Base-by-base conservation (phyloP, 2,888 invertebrate species). In the Athetis lepigone region DNA sequence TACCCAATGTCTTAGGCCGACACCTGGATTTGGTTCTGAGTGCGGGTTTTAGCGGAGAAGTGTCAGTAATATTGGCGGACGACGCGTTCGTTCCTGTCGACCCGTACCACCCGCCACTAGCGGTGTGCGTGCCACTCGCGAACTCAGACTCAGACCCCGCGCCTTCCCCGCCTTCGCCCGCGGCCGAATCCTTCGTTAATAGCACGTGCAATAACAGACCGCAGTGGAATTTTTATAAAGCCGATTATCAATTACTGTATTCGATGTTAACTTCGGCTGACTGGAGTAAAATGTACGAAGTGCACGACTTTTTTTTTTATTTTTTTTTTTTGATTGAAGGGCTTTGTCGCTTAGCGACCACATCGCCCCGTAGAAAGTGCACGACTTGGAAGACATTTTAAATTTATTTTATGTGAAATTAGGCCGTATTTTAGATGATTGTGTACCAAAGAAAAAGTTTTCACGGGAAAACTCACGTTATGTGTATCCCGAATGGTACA, bases 71-170 rank as follows among this genome's bases (percentile, higher is more conserved):
- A n/a, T n/a, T n/a, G n/a, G n/a, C n/a, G 7, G 40, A 42, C 19
- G 58, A 50, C 1, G 37, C 39, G 18, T 18, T 57, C 11, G 51
- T 51, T 18, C 37, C 62, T 1, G 27, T 51, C 1, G 56, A 62
- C 21, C 13, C 37, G 18, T 43, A 50, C 25, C 58, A 50, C 42
- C 50, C 50, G 36, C 43, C 75, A 33, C 70, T 79, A 0, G 52
- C 19, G 2, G 47, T 65, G 11, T 21, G 42, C 11, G 63, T 42
- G 11, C 29, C 8, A n/a, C 39, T 16, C 39, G 39, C 39, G 18
- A n/a, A n/a, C n/a, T n/a, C n/a, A n/a, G 16, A 7, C 39, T 18
- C 18, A 39, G 16, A 8, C 39, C 39, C 39, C 18, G 16, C 18
- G 18, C 39, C 39, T 39, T 3, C 1, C 18, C 18, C 39, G 39